A percentile compares a stretch with the other conserved stretches of the same genome.
Conservation (phyloP, 2,113 vertebrate species). For the Nibea albiflora region DNA sequence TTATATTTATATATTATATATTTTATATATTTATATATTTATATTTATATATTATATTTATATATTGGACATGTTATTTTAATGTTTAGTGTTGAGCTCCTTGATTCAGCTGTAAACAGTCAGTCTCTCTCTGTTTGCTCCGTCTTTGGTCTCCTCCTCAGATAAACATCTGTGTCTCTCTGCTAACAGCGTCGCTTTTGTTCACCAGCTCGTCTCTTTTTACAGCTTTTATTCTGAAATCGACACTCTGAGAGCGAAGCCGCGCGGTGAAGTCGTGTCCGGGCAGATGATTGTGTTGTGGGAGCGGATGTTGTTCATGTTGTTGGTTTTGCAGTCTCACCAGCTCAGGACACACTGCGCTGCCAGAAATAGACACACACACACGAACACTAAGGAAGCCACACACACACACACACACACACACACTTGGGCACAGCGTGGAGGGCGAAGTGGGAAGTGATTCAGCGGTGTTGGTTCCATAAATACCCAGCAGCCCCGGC, state of each 20-base stretch:
- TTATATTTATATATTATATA: no score
- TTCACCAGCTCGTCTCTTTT: neutral
- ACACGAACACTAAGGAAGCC: neutral
- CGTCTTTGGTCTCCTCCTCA: neutral
- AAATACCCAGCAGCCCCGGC: conserved; percentile 78
- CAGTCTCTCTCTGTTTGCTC: neutral
- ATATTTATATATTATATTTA: no score
- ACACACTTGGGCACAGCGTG: conserved; percentile 7
- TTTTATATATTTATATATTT: no score
- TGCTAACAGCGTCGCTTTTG: neutral
- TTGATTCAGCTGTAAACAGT: no score
- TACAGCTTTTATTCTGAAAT: no score
- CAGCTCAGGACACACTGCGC: conserved; percentile 50
- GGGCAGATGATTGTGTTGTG: no score
- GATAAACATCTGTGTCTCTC: neutral
- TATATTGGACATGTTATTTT: no score
- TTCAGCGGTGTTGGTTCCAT: conserved; percentile 73
- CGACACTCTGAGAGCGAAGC: no score
- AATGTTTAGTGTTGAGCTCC: no score
- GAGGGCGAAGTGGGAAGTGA: conserved; percentile 76
- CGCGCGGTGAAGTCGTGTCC: no score
- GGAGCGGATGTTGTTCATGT: conserved; percentile 67
- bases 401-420: conserved; percentile 32
- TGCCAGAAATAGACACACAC: conserved; percentile 52
- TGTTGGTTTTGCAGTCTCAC: conserved; percentile 60